Conservation (phyloP, 2,888 invertebrate genomes). For the Strigamia crassipes region DNA sequence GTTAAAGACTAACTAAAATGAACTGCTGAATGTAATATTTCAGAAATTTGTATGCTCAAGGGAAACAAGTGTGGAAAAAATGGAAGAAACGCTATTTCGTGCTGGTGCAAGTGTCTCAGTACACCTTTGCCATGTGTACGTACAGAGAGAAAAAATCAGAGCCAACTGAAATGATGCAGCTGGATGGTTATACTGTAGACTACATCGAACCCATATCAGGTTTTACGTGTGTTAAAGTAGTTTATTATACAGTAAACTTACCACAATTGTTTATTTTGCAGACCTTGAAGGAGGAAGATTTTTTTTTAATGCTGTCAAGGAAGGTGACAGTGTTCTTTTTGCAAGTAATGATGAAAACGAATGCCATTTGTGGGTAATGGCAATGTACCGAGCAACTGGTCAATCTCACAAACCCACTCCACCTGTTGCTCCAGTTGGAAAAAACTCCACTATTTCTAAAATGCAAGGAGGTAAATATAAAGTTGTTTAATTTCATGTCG, state of each 20-base stretch:
- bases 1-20: neutral
- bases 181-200: slow-evolving; percentile 99
- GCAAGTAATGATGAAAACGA: slow-evolving; percentile 98
- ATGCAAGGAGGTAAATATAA: slow-evolving; percentile 79
- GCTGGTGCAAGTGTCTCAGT: slow-evolving; percentile 98
- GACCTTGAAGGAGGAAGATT: slow-evolving; percentile 89
- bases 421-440: slow-evolving; percentile 77
- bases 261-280: slow-evolving; percentile 57
- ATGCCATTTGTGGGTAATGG: slow-evolving; percentile 98
- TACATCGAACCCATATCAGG: slow-evolving; percentile 96
- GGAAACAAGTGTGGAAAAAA: slow-evolving; percentile 98
- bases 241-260: neutral
- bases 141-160: slow-evolving; percentile 99
- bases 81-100: slow-evolving; percentile 99
- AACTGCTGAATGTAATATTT: neutral
- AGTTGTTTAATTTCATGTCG: neutral
- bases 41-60: slow-evolving; percentile 86
- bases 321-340: slow-evolving; percentile 95
- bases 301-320: slow-evolving; percentile 98
- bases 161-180: slow-evolving; percentile 99
- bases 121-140: slow-evolving; percentile 99
- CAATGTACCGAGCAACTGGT: slow-evolving; percentile 98
- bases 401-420: slow-evolving; percentile 99
- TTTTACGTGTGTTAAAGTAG: too few relatives aligned
- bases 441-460: slow-evolving; percentile 83